Conservation (phyloP, 2,888 invertebrate species). For the Brenthis daphne region DNA sequence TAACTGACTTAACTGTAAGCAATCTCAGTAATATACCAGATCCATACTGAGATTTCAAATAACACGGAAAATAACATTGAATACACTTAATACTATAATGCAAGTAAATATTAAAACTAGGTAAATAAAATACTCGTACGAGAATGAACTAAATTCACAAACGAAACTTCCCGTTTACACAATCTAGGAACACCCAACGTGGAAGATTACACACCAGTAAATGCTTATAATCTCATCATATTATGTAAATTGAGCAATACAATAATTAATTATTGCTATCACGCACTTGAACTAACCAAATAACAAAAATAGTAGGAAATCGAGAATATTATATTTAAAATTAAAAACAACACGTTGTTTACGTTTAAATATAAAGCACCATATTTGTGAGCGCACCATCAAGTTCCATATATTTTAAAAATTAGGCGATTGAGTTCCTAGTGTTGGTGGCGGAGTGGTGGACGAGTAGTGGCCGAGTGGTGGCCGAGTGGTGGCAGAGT, state of each 20-base stretch:
- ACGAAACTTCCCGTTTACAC: background rate
- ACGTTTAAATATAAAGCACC: no score
- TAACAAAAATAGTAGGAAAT: background rate
- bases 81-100: conserved; percentile 4
- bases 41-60: conserved; percentile 4
- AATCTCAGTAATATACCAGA: conserved; percentile 1
- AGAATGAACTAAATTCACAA: conserved; percentile 1
- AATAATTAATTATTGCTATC: background rate
- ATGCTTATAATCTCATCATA: conserved; percentile 42
- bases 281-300: conserved; percentile 1
- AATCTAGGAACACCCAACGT: conserved; percentile 14
- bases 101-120: conserved; percentile 8
- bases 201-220: conserved; percentile 22
- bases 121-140: conserved; percentile 2
- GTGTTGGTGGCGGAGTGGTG: no score
- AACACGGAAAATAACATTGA: background rate
- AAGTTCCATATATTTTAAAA: no score
- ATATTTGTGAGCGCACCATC: no score
- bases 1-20: no score
- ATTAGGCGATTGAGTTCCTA: no score
- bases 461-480: no score
- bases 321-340: no score
- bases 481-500: no score
- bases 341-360: no score
- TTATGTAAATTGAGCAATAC: conserved; percentile 43